Percentiles rank a stretch among this genome's conserved stretches.
phyloP scores from a whole-genome alignment of 2,888 invertebrate genomes.

The Orthosia incerta region DNA sequence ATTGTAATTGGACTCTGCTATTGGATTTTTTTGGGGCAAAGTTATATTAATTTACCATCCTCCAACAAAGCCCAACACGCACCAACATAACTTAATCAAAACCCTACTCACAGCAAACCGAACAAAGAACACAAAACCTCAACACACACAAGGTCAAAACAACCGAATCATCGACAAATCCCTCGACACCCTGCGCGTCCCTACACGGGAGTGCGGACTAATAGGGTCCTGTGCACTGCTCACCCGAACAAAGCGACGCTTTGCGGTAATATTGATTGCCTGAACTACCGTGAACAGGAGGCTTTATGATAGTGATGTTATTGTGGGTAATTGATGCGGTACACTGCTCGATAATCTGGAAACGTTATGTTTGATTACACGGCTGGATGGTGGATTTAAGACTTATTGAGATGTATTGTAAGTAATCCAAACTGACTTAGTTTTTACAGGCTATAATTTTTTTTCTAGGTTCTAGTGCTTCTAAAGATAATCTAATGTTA shows the following conservation, averaged over 20 bases:
- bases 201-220: constrained; percentile 72
- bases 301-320: constrained; percentile 61
- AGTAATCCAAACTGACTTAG: constrained; percentile 6
- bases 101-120: constrained; percentile 5
- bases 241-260: constrained; percentile 62
- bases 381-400: constrained; percentile 20
- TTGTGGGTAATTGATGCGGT: constrained; percentile 49
- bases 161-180: constrained; percentile 60
- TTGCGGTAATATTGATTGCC: constrained; percentile 72
- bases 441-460: too few relatives aligned
- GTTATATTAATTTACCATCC: neutral
- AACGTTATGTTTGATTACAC: constrained; percentile 31
- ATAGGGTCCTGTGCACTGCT: constrained; percentile 80
- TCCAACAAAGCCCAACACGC: neutral
- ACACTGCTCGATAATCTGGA: constrained; percentile 24
- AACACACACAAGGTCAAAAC: constrained; percentile 12
- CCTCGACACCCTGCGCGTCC: constrained; percentile 61
- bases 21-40: neutral
- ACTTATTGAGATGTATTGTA: constrained; percentile 21
- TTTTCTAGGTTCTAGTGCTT: too few relatives aligned
- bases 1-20: neutral
- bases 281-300: constrained; percentile 56
- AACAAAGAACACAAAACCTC: constrained; percentile 19
- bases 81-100: constrained; percentile 17
- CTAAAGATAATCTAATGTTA: too few relatives aligned